These are phyloP conservation scores for Hipparchia sbordonii DNA, from an alignment of 2,888 invertebrate genomes.

Conservation along the genomic window DNA sequence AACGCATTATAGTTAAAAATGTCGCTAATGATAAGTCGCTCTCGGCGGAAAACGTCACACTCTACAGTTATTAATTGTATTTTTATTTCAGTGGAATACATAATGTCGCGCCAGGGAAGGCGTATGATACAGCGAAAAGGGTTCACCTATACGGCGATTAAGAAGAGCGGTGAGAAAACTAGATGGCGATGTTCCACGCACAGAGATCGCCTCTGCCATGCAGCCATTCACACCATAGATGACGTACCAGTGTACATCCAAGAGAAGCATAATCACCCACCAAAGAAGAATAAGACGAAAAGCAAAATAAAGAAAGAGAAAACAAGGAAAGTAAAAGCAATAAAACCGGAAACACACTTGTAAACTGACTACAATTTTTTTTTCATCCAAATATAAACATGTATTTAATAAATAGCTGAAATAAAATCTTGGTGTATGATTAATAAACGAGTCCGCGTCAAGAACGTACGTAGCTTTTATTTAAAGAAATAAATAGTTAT, in stretches of 20 bases:
- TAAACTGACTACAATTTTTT: too few relatives aligned
- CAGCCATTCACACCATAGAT: constrained; percentile 46
- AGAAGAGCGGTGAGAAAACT: constrained; percentile 16
- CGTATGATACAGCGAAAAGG: constrained; percentile 2
- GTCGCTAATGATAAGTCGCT: too few relatives aligned
- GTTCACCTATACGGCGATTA: constrained; percentile 1
- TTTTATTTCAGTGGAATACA: constrained; percentile 17
- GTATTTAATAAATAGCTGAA: too few relatives aligned
- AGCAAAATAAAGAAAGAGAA: constrained; percentile 43
- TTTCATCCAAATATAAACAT: too few relatives aligned
- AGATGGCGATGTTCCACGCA: constrained; percentile 39
- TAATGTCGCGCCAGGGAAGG: constrained; percentile 1
- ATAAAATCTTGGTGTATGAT: too few relatives aligned
- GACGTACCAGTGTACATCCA: constrained; percentile 32
- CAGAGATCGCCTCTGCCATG: constrained; percentile 44
- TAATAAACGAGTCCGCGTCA: too few relatives aligned
- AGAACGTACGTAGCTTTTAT: too few relatives aligned
- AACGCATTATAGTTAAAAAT: too few relatives aligned
- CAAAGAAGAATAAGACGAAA: constrained; percentile 4
- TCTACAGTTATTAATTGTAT: neutral
- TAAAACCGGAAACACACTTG: neutral
- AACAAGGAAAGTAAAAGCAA: constrained; percentile 26
- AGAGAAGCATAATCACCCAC: constrained; percentile 36
- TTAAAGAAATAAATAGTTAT: too few relatives aligned
- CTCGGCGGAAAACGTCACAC: too few relatives aligned